Percentiles rank a stretch among this genome's conserved stretches.
These are phyloP conservation scores for Rhyzopertha dominica DNA, from an alignment of 1,140 invertebrate genomes.

Conservation along the genomic window DNA sequence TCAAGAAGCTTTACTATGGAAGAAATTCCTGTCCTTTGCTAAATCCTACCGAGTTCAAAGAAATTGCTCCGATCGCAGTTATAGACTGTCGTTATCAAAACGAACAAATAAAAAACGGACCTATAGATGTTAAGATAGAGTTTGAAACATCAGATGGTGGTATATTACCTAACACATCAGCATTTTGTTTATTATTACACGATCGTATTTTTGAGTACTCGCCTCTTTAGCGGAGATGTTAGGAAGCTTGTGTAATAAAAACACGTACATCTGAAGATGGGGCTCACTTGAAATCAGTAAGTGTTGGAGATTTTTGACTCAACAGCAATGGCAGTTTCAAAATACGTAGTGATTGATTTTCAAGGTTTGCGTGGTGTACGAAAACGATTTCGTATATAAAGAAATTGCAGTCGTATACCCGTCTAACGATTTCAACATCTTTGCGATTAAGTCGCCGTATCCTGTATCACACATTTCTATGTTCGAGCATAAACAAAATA, in stretches of 20 bases:
- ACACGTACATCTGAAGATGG: too few relatives aligned
- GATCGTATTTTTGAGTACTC: constrained; percentile 27
- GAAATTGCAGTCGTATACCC: too few relatives aligned
- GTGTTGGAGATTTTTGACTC: too few relatives aligned
- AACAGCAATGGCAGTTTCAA: too few relatives aligned
- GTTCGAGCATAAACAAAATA: too few relatives aligned
- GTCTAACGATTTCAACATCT: too few relatives aligned
- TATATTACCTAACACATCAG: constrained; percentile 24
- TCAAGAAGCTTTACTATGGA: constrained; percentile 29
- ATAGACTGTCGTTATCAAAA: constrained; percentile 34
- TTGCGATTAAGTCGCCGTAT: too few relatives aligned
- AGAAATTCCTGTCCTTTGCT: constrained; percentile 14
- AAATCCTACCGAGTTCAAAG: constrained; percentile 9
- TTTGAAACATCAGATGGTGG: constrained; percentile 21
- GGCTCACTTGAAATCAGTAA: too few relatives aligned
- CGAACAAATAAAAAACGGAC: constrained; percentile 23
- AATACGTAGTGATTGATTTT: too few relatives aligned
- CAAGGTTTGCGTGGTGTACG: too few relatives aligned
- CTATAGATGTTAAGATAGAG: constrained; percentile 30
- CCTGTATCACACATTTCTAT: too few relatives aligned
- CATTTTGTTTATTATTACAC: constrained; percentile 33
- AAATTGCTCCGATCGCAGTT: constrained; percentile 21
- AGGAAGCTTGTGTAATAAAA: constrained; percentile 10
- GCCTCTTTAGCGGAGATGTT: constrained; percentile 10
- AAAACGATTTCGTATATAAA: too few relatives aligned